These are phyloP conservation scores for Cherax quadricarinatus DNA, from an alignment of 1,140 invertebrate genomes.

Conservation along the genomic window DNA sequence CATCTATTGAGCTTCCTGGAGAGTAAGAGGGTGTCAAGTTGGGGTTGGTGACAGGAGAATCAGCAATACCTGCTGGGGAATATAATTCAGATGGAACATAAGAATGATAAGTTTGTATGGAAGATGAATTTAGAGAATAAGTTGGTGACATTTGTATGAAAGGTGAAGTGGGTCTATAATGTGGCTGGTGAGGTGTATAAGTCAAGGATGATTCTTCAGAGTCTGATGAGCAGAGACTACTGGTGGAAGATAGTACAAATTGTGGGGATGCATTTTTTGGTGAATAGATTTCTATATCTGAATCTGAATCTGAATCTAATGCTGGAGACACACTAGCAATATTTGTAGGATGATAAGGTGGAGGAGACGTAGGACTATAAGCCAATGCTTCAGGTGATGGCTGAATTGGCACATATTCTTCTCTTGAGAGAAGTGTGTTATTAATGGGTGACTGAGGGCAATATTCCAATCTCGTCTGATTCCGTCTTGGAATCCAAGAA, in stretches of 20 bases:
- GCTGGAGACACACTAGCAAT: not conserved
- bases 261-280: not conserved
- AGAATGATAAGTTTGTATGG: not conserved
- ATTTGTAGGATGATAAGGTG: not conserved
- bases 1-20: not conserved
- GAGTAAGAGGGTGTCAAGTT: not conserved
- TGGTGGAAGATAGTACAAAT: not conserved
- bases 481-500: not conserved
- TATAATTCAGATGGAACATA: not conserved
- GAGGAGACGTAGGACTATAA: not conserved
- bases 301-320: not conserved
- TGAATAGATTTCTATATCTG: no score
- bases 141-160: not conserved
- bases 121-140: not conserved
- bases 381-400: not conserved
- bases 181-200: not conserved
- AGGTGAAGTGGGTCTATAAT: not conserved
- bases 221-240: not conserved
- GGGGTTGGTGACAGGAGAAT: not conserved
- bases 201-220: not conserved
- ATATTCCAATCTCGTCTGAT: not conserved
- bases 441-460: not conserved
- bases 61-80: not conserved
- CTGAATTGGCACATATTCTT: conserved; percentile 3
- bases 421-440: not conserved